A percentile compares a stretch with the other conserved stretches of the same genome.
Evolutionary conservation across 1,140 invertebrate species (phyloP).

Genomic region (Spodoptera litura): DNA sequence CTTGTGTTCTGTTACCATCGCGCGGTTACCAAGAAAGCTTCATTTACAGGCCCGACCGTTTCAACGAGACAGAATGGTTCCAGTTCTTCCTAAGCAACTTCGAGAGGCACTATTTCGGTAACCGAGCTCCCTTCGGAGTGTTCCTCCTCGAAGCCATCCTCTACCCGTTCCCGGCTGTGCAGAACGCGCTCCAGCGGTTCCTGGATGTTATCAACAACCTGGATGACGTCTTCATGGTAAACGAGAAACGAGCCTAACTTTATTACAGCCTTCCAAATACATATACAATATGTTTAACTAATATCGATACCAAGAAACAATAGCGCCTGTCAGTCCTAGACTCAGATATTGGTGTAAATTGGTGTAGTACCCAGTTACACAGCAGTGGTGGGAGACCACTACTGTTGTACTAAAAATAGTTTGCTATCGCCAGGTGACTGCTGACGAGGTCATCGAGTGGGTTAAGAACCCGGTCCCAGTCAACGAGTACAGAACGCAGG

Average conservation of each 20-base stretch:
- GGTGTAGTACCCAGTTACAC: too few relatives aligned
- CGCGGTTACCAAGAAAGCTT: conserved; percentile 63
- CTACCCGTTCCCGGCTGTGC: conserved; percentile 64
- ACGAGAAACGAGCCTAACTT: conserved; percentile 10
- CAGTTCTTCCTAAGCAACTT: conserved; percentile 86
- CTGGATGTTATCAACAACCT: conserved; percentile 81
- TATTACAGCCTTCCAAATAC: too few relatives aligned
- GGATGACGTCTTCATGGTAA: conserved; percentile 85
- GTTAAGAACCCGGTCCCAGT: conserved; percentile 86
- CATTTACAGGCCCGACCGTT: conserved; percentile 65
- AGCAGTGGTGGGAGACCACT: not conserved
- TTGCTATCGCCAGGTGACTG: conserved; percentile 15
- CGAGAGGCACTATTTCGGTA: conserved; percentile 85
- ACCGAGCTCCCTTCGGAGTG: conserved; percentile 88
- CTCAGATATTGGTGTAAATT: too few relatives aligned
- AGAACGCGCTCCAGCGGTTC: conserved; percentile 81
- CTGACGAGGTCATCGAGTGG: conserved; percentile 87
- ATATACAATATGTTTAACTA: too few relatives aligned
- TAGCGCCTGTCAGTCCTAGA: too few relatives aligned
- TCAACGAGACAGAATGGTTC: conserved; percentile 78
- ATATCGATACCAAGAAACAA: too few relatives aligned
- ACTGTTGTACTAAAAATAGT: not conserved
- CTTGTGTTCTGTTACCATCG: not conserved
- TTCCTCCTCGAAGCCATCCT: conserved; percentile 87
- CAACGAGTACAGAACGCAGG: conserved; percentile 60